Conservation (phyloP, 2,797 vertebrate genomes). For the Lindbergichthys nudifrons region DNA sequence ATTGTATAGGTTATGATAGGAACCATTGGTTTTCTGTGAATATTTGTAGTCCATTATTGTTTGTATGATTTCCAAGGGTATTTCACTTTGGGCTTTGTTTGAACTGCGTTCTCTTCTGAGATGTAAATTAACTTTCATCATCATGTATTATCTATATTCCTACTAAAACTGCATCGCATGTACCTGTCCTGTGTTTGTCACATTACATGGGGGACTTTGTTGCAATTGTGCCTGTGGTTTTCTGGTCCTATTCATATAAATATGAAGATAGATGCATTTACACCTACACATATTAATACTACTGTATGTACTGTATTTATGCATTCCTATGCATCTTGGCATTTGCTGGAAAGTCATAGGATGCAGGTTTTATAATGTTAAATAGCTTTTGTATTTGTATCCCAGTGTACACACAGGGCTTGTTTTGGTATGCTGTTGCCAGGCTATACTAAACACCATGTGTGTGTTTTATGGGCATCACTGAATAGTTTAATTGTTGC, state of each 20-base stretch:
- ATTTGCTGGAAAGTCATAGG: neutral
- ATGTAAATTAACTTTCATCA: constrained; percentile 16
- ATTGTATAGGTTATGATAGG: neutral
- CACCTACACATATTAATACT: no score
- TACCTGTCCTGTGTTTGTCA: no score
- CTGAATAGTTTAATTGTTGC: no score
- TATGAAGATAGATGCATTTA: neutral
- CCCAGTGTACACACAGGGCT: neutral
- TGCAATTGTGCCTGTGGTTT: neutral
- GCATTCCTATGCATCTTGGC: neutral
- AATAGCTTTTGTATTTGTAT: neutral
- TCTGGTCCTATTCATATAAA: neutral
- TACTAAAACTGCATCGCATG: no score
- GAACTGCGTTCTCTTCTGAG: constrained; percentile 23
- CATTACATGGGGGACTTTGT: no score
- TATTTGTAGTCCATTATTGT: constrained; percentile 21
- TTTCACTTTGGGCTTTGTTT: constrained; percentile 29
- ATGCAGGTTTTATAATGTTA: neutral
- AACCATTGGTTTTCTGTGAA: neutral
- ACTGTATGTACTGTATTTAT: neutral
- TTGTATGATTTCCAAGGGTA: neutral
- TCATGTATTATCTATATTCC: constrained; percentile 22
- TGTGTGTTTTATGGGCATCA: neutral
- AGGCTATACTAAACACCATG: constrained; percentile 1
- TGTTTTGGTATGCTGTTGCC: constrained; percentile 3